These are phyloP conservation scores for Drosophila rellima DNA, from an alignment of 2,888 invertebrate genomes.

Conservation along the genomic window DNA sequence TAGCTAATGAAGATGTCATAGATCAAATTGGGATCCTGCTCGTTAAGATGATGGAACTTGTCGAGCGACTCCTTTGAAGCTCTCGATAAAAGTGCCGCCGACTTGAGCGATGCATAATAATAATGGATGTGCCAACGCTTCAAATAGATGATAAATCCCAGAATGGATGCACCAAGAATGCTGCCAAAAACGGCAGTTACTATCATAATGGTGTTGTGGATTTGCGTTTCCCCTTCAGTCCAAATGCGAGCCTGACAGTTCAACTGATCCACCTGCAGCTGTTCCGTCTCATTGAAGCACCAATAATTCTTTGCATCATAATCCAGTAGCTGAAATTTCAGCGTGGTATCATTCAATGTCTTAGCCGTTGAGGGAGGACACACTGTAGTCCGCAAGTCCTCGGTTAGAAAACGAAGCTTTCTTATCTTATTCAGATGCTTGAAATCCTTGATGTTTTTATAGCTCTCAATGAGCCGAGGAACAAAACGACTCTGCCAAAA, in stretches of 20 bases:
- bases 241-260: slow-evolving; percentile 63
- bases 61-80: slow-evolving; percentile 86
- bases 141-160: slow-evolving; percentile 83
- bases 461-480: slow-evolving; percentile 51
- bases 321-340: slow-evolving; percentile 84
- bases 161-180: slow-evolving; percentile 54
- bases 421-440: slow-evolving; percentile 52
- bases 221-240: slow-evolving; percentile 38
- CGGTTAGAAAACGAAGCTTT: slow-evolving; percentile 51
- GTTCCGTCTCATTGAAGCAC: slow-evolving; percentile 84
- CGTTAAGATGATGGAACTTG: slow-evolving; percentile 66
- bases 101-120: slow-evolving; percentile 87
- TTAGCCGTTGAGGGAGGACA: slow-evolving; percentile 48
- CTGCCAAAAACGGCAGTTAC: slow-evolving; percentile 59
- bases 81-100: slow-evolving; percentile 87
- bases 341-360: slow-evolving; percentile 49
- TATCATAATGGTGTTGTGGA: slow-evolving; percentile 60
- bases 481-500: slow-evolving; percentile 51
- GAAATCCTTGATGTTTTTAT: slow-evolving; percentile 57
- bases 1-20: slow-evolving; percentile 91
- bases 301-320: slow-evolving; percentile 83
- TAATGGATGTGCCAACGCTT: slow-evolving; percentile 88
- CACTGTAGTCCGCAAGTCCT: slow-evolving; percentile 6
- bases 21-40: slow-evolving; percentile 80
- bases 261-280: slow-evolving; percentile 67